These are phyloP conservation scores for Solenopsis fugax DNA, from an alignment of 1,140 invertebrate species.

Conservation along the genomic window DNA sequence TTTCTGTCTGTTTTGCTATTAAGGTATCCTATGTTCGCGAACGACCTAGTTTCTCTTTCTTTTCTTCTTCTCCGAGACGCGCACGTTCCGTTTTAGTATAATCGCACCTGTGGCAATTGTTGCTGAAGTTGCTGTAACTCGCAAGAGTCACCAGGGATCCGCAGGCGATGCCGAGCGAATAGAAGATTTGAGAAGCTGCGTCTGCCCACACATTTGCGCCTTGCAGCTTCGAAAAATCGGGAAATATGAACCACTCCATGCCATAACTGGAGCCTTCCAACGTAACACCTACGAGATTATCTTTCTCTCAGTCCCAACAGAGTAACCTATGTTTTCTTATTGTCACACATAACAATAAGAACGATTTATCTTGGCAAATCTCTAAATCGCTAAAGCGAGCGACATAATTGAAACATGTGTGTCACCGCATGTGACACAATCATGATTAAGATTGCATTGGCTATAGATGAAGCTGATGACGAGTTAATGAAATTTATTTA, in stretches of 20 bases:
- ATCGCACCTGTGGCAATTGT: constrained; percentile 89
- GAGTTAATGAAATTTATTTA: too few relatives aligned
- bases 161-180: constrained; percentile 90
- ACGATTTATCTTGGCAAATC: background rate
- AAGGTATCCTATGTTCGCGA: background rate
- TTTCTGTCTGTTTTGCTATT: background rate
- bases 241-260: constrained; percentile 92
- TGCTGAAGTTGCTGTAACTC: constrained; percentile 91
- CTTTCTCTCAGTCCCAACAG: background rate
- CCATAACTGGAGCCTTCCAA: constrained; percentile 91
- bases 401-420: background rate
- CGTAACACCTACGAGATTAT: constrained; percentile 87
- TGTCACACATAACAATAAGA: background rate
- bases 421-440: background rate
- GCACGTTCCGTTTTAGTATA: background rate
- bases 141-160: constrained; percentile 92
- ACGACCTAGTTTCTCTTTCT: background rate
- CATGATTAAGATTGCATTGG: background rate
- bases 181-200: constrained; percentile 91
- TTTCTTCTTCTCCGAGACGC: background rate
- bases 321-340: background rate
- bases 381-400: background rate
- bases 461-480: too few relatives aligned
- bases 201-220: constrained; percentile 89
- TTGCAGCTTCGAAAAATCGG: constrained; percentile 90